Base-by-base conservation (phyloP, 2,113 vertebrate species). In the Rhizomys pruinosus region DNA sequence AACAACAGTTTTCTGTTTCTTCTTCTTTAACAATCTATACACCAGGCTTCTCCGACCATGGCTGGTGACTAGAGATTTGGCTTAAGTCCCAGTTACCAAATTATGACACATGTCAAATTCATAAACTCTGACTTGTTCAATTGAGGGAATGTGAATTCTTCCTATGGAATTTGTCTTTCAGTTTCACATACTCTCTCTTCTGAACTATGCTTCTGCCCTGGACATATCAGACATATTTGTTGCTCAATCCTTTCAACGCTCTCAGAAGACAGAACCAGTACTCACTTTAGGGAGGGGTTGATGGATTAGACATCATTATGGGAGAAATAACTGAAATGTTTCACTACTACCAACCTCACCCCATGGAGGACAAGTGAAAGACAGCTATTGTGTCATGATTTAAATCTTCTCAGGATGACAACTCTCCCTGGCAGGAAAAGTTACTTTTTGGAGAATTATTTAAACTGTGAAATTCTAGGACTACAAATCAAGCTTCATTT, bases 401-500 rank as follows among this genome's bases (percentile, higher is more conserved):
- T 89, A 82, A 88, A 15, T 55, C 47, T 92, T 32, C 12, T 82
- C 47, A 78, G 85, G 78, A 92, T 77, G 63, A 74, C 9, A 89
- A 12, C 5, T 0, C 20, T 76, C 32, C 27, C n/a, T 86, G 82
- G n/a, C 22, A 76, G 57, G 57, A 95, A 88, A 94, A 85, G 34
- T 92, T 89, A 84, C 63, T 77, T 89, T 96, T 78, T 73, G 52
- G 71, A 90, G n/a, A 72, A 16, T 92, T 95, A 93, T 59, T 90
- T 90, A 77, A 71, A 66, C 59, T 71, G 22, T 96, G 89, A 88
- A 66, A 92, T 90, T 80, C 27, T 59, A 92, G 34, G 44, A 82
- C 20, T 69, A 92, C 22, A 64, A 95, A 68, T 91, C 84, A 96
- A 89, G 19, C 55, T 92, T 94, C 79, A 63, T 87, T 91, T 89